Base-by-base conservation (phyloP, 2,888 invertebrate species). In the Caenorhabditis sp. region DNA sequence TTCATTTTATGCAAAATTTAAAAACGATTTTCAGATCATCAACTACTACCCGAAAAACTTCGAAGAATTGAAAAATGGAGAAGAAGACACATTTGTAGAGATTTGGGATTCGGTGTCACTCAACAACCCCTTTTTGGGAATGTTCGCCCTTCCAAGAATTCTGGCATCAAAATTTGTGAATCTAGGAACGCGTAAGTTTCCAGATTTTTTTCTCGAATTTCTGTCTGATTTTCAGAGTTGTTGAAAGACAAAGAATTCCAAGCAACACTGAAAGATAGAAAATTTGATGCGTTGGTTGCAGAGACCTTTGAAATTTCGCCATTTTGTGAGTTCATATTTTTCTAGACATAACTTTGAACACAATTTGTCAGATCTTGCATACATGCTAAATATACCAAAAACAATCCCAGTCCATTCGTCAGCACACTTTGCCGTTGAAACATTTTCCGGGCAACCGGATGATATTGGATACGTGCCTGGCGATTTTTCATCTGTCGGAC, bases 401-500 rank as follows among this genome's bases (percentile, higher is more conserved):
- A 60, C 53, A 17, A 63, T 69, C 26, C 50, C 58, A 31, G 49
- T 51, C 36, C 24, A 17, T 59, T 58, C 49, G n/a, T 54, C 64
- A 37, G 58, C 58, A n/a, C 60, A 69, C 21, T 31, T n/a, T n/a
- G n/a, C n/a, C n/a, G n/a, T n/a, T n/a, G n/a, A n/a, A n/a, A n/a
- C 31, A 31, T 6, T 59, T 24, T 64, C 64, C 60, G 69, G 65
- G 21, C 60, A 58, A 27, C 27, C 63, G 21, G 50, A 60, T 59
- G 31, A 31, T 26, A 36, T 64, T 19, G 59, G 69, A 17, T 69
- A 60, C 27, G 43, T 69, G 31, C 65, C 65, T 36, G 49, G 65
- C 27, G 24, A 50, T 3, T 19, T 10, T 19, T 59, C 54, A 12
- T 23, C 2, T 10, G 6, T 23, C 14, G 23, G n/a, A 14, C 27